Percentiles rank a stretch among this genome's conserved stretches.
These are phyloP conservation scores for Hydrotaea cyrtoneurina DNA, from an alignment of 2,888 invertebrate genomes.

Conservation along the genomic window DNA sequence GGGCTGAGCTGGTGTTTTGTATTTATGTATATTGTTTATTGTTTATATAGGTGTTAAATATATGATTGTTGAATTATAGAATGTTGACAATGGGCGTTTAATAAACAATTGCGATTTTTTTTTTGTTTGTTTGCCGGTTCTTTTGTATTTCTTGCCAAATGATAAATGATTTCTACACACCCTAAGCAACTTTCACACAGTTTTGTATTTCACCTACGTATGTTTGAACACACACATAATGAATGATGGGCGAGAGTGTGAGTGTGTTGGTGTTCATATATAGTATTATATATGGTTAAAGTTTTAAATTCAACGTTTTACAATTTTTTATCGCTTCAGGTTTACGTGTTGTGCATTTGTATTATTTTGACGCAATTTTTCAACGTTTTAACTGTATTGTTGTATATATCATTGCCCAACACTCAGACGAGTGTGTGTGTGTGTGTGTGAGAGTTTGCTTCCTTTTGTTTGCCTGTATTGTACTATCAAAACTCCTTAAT, in stretches of 20 bases:
- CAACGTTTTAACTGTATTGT: slow-evolving; percentile 47
- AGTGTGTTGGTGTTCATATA: neutral
- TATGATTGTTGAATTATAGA: slow-evolving; percentile 1
- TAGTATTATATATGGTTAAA: slow-evolving; percentile 10
- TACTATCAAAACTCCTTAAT: neutral
- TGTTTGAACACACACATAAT: no score
- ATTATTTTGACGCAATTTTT: slow-evolving; percentile 66
- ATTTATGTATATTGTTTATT: neutral
- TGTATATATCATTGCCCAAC: slow-evolving; percentile 9
- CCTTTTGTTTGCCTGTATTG: neutral
- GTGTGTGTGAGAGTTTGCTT: neutral
- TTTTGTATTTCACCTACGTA: no score
- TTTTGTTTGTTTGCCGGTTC: neutral
- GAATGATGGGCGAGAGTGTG: no score
- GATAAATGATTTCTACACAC: neutral
- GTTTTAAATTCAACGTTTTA: slow-evolving; percentile 24
- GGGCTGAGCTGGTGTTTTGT: neutral
- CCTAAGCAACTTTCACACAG: neutral
- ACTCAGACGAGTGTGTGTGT: slow-evolving; percentile 29
- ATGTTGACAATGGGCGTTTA: neutral
- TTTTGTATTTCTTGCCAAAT: no score
- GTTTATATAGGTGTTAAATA: neutral
- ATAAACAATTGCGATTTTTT: neutral
- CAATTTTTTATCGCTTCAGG: slow-evolving; percentile 59
- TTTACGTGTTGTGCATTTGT: slow-evolving; percentile 69